Evolutionary conservation across 2,113 vertebrate genomes (phyloP), one percentile per base, ranked within the genome.

Genomic region (Brienomyrus longianalis): DNA sequence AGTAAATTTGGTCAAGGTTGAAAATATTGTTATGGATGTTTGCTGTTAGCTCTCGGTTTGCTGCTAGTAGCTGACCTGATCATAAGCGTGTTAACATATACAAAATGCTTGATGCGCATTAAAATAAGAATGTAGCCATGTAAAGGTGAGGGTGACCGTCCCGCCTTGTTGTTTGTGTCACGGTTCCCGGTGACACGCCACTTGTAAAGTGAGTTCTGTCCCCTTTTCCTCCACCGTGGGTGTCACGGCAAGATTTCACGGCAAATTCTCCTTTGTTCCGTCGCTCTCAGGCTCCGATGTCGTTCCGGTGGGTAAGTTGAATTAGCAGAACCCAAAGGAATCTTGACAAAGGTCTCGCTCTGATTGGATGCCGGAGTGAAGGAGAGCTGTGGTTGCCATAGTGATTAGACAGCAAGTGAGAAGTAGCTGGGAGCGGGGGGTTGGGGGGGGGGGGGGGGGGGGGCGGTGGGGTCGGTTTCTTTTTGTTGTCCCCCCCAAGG

Each of bases 321-420:
- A 95, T 95, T 95, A 95, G 94, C 93, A 94, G 94, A 95, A 94
- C 95, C 95, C 91, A 90, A 93, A 95, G 95, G 94, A 96, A 94
- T 96, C 95, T 96, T 95, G 94, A 95, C 95, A 96, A 95, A 96
- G 94, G 95, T 96, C 94, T 95, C 93, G 84, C 93, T 95, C 94
- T 96, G 95, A 96, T 96, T 96, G 95, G 95, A 95, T 94, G 94
- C 94, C 92, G 95, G 92, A 95, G 94, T 94, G 74, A 90, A 89
- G 88, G 85, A 92, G 94, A 94, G 93, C 88, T 89, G 92, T 59
- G 92, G 96, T 96, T 96, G 96, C 96, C 95, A 96, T 96, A 94
- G 96, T 95, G 93, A 96, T 96, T 89, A 89, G 94, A 93, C 93
- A 93, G 94, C 92, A 93, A 95, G 94, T 94, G 93, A 94, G 93